Evolutionary conservation across 2,113 vertebrate species (phyloP).

Genomic region (Paradisaea rubra): DNA sequence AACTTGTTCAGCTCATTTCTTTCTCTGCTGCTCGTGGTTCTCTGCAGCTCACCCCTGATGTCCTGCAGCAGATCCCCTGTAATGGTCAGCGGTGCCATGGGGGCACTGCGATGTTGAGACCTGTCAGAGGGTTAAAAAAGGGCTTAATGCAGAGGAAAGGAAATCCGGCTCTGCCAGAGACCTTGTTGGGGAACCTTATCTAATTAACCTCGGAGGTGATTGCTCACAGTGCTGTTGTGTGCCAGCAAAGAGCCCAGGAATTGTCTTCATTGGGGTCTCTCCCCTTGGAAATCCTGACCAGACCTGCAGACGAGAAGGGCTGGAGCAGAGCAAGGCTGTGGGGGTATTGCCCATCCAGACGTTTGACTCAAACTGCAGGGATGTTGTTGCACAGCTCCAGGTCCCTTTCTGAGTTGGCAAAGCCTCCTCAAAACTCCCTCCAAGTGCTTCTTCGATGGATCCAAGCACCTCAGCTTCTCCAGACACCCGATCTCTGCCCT

Average conservation of each 20-base stretch:
- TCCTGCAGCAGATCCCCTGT: background rate
- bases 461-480: background rate
- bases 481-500: background rate
- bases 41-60: background rate
- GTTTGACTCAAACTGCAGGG: background rate
- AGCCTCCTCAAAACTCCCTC: background rate
- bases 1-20: background rate
- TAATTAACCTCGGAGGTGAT: background rate
- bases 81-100: accelerated
- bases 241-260: background rate
- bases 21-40: background rate
- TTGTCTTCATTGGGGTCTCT: background rate
- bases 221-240: accelerated
- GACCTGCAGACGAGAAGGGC: background rate
- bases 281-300: background rate
- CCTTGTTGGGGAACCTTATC: background rate
- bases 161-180: background rate
- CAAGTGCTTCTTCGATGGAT: background rate
- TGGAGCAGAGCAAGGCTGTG: background rate
- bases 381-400: accelerated
- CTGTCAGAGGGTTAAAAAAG: background rate
- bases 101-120: accelerated
- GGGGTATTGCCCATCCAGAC: background rate
- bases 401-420: background rate
- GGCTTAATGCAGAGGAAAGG: background rate